A percentile compares a stretch with the other conserved stretches of the same genome.
Conservation (phyloP, 2,888 invertebrate species). For the Nasonia oneida region DNA sequence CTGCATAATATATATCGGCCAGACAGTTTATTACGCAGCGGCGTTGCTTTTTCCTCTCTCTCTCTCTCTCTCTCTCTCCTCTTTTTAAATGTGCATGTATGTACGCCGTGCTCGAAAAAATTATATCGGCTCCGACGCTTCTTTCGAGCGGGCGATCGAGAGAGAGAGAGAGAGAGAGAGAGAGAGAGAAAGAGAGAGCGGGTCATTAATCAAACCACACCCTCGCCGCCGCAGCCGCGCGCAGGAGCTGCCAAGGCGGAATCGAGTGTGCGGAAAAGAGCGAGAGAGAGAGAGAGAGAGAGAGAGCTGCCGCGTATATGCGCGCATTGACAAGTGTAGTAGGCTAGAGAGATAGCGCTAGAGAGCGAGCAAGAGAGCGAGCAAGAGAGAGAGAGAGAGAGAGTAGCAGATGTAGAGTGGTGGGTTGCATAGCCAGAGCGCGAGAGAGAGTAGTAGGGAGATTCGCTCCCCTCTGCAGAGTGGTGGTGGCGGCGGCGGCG, state of each 20-base stretch:
- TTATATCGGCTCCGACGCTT: conserved; percentile 54
- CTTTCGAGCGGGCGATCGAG: conserved; percentile 51
- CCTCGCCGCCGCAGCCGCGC: conserved; percentile 71
- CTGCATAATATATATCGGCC: background rate
- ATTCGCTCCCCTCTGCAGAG: conserved; percentile 4
- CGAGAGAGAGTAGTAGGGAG: background rate
- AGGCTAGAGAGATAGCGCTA: conserved; percentile 39
- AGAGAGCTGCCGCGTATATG: background rate
- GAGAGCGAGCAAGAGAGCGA: background rate
- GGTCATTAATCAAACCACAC: conserved; percentile 79
- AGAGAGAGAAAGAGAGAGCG: conserved; percentile 72
- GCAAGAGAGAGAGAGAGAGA: background rate
- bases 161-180: conserved; percentile 71
- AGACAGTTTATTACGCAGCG: conserved; percentile 31
- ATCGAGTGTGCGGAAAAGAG: conserved; percentile 11
- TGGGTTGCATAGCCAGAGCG: background rate
- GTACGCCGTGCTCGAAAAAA: conserved; percentile 51
- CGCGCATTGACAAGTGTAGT: conserved; percentile 59
- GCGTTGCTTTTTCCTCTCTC: conserved; percentile 26
- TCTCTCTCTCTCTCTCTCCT: background rate
- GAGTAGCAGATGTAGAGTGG: conserved; percentile 7
- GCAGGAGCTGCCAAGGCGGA: conserved; percentile 60
- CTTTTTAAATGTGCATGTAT: background rate
- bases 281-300: background rate
- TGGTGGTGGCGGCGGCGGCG: background rate